phyloP scores from a whole-genome alignment of 2,797 vertebrate genomes.

The Momotus momota region DNA sequence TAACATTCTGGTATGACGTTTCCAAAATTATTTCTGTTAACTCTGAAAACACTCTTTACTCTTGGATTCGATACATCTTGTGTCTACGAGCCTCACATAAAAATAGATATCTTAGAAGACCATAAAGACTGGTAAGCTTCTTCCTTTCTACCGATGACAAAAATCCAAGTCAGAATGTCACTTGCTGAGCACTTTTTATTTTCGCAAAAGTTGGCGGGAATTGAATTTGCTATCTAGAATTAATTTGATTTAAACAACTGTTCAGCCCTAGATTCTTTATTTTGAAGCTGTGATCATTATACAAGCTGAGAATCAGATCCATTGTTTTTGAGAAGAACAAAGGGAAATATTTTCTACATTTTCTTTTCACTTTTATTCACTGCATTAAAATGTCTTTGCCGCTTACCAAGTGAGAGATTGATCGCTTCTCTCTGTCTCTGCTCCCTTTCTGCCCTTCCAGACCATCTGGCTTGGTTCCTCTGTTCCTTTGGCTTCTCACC shows the following conservation, averaged over 20 bases:
- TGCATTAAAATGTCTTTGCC: neutral
- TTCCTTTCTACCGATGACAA: neutral
- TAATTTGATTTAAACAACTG: neutral
- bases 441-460: neutral
- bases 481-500: neutral
- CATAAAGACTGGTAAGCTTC: neutral
- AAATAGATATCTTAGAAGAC: neutral
- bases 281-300: conserved; percentile 1
- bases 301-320: neutral
- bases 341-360: neutral
- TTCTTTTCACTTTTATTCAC: neutral
- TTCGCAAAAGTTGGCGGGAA: neutral
- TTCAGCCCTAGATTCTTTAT: conserved; percentile 2
- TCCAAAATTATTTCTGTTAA: conserved; percentile 21
- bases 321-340: neutral
- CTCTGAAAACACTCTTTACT: neutral
- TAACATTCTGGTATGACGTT: conserved; percentile 14
- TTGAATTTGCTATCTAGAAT: neutral
- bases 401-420: neutral
- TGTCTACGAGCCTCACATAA: neutral
- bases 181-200: neutral
- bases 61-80: neutral
- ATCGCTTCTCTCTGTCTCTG: neutral
- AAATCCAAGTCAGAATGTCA: neutral
- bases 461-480: neutral